phyloP scores from a whole-genome alignment of 2,113 vertebrate species.

The Deroptyus accipitrinus region DNA sequence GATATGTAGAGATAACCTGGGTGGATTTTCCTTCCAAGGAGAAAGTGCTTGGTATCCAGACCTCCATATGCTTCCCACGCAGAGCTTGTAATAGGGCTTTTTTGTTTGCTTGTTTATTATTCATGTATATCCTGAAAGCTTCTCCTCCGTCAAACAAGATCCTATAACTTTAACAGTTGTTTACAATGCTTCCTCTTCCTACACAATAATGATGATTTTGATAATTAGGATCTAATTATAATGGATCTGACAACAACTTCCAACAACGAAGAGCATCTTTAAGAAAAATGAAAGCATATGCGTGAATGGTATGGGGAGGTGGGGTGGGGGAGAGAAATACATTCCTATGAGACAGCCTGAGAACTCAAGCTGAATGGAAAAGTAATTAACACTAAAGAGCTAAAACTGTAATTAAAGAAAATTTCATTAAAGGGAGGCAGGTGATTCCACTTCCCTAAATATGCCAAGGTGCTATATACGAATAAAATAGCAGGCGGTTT shows the following conservation, averaged over 20 bases:
- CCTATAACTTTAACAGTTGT: conserved; percentile 47
- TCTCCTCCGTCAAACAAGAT: not conserved
- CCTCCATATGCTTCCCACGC: not conserved
- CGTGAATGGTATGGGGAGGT: not conserved
- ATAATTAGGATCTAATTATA: conserved; percentile 64
- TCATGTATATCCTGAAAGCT: not conserved
- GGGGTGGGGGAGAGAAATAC: not conserved
- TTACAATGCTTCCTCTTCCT: conserved; percentile 17
- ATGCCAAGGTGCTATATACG: conserved; percentile 66
- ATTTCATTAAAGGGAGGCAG: conserved; percentile 78
- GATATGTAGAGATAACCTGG: not conserved
- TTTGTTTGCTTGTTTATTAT: not conserved
- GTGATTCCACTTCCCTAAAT: conserved; percentile 70
- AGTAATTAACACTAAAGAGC: conserved; percentile 82
- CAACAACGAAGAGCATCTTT: conserved; percentile 58
- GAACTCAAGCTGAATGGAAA: conserved; percentile 73
- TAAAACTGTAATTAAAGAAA: conserved; percentile 82
- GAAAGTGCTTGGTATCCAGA: not conserved
- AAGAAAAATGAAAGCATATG: conserved; percentile 57
- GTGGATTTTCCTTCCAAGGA: not conserved
- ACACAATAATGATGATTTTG: conserved; percentile 59
- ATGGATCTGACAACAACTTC: conserved; percentile 64
- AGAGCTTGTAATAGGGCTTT: not conserved
- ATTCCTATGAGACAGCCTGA: conserved; percentile 61
- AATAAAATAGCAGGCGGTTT: conserved; percentile 74